Conservation (phyloP, 2,113 vertebrate genomes). For the Coryphaenoides rupestris region DNA sequence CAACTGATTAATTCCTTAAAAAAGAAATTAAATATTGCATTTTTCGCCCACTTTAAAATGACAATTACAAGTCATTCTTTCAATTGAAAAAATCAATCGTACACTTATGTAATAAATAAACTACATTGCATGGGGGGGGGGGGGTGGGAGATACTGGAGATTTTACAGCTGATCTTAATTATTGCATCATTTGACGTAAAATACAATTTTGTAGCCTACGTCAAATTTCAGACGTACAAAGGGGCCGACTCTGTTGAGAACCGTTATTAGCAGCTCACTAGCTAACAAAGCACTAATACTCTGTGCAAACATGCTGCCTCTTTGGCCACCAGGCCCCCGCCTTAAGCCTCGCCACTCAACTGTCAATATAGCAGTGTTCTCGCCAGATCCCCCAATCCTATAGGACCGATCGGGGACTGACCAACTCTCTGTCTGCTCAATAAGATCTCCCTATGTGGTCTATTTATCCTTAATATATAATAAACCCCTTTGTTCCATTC, state of each 20-base stretch:
- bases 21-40: too few species aligned
- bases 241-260: slow-evolving; percentile 53
- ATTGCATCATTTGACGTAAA: too few species aligned
- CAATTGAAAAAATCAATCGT: too few species aligned
- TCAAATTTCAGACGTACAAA: too few species aligned
- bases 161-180: too few species aligned
- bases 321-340: slow-evolving; percentile 8
- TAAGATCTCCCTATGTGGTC: slow-evolving; percentile 9
- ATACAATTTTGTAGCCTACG: too few species aligned
- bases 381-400: slow-evolving; percentile 27
- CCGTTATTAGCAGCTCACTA: slow-evolving; percentile 47
- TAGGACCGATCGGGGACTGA: slow-evolving; percentile 11
- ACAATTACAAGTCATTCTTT: too few species aligned
- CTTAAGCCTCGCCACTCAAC: slow-evolving; percentile 7
- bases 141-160: too few species aligned
- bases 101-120: too few species aligned
- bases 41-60: too few species aligned
- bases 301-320: slow-evolving; percentile 52
- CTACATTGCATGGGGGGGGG: too few species aligned
- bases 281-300: slow-evolving; percentile 64
- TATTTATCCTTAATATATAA: slow-evolving; percentile 20
- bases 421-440: slow-evolving; percentile 12
- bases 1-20: too few species aligned
- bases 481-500: slow-evolving; percentile 6
- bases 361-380: slow-evolving; percentile 32